Evolutionary conservation across 2,888 invertebrate species (phyloP).

Genomic region (Andrena hattorfiana): DNA sequence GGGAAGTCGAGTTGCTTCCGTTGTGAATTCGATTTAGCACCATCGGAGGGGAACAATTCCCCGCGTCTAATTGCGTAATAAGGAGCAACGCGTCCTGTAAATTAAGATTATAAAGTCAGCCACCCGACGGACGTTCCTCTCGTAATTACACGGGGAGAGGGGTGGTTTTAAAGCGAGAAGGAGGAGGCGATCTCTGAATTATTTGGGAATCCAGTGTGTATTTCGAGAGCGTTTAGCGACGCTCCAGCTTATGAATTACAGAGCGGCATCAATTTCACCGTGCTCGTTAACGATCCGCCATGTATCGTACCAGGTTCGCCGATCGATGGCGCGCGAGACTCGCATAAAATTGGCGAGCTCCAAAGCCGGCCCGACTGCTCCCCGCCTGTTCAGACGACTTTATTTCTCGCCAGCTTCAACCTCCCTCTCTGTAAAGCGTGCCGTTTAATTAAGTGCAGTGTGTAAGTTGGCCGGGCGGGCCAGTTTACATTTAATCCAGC

Average conservation of each 20-base stretch:
- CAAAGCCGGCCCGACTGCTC: background rate
- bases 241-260: slow-evolving; percentile 53
- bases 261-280: slow-evolving; percentile 20
- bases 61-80: slow-evolving; percentile 49
- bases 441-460: slow-evolving; percentile 35
- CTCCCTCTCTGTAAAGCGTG: background rate
- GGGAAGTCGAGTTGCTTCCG: background rate
- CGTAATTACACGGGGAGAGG: slow-evolving; percentile 35
- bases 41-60: background rate
- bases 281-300: slow-evolving; percentile 13
- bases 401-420: background rate
- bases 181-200: slow-evolving; percentile 42
- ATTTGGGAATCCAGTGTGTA: slow-evolving; percentile 8
- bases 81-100: slow-evolving; percentile 41
- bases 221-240: slow-evolving; percentile 26
- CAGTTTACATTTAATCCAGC: slow-evolving; percentile 35
- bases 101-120: slow-evolving; percentile 52
- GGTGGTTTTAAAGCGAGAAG: background rate
- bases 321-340: background rate
- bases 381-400: background rate
- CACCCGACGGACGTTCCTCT: slow-evolving; percentile 30
- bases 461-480: background rate
- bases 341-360: background rate
- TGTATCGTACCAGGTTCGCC: background rate
- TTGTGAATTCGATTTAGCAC: slow-evolving; percentile 27